Conservation (phyloP, 2,797 vertebrate species). For the Phaenicophaeus curvirostris region DNA sequence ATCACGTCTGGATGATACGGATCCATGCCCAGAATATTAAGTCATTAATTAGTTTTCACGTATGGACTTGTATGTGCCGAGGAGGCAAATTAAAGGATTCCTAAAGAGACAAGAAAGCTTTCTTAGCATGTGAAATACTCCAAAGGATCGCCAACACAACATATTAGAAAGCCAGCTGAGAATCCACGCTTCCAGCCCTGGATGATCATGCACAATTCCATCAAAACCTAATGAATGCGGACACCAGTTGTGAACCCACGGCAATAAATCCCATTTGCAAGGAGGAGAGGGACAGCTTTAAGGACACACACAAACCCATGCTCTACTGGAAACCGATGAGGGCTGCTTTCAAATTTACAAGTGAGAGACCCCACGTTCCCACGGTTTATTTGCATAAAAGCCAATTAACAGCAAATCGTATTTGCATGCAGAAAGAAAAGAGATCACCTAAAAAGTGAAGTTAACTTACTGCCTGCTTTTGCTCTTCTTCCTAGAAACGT, state of each 20-base stretch:
- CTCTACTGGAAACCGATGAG: background rate
- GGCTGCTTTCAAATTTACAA: background rate
- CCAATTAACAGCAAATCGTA: background rate
- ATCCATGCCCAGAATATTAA: background rate
- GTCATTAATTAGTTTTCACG: slow-evolving; percentile 18
- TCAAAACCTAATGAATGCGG: background rate
- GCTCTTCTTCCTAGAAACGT: slow-evolving; percentile 91
- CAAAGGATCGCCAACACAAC: background rate
- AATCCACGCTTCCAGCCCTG: background rate
- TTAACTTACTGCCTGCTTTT: slow-evolving; percentile 97
- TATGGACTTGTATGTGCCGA: background rate
- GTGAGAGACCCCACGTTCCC: background rate
- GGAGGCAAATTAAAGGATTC: slow-evolving; percentile 3
- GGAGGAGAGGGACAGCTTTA: background rate
- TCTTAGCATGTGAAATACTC: background rate
- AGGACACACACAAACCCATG: background rate
- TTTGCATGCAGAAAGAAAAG: slow-evolving; percentile 60
- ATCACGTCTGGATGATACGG: background rate
- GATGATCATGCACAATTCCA: slow-evolving; percentile 6
- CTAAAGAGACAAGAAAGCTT: background rate
- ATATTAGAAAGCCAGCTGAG: background rate
- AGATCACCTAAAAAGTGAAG: background rate
- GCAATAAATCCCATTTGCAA: background rate
- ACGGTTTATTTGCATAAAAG: background rate
- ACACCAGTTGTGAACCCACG: background rate